These are phyloP conservation scores for Halocynthia aurantium DNA, from an alignment of 23 tunicate species.

Conservation along the genomic window DNA sequence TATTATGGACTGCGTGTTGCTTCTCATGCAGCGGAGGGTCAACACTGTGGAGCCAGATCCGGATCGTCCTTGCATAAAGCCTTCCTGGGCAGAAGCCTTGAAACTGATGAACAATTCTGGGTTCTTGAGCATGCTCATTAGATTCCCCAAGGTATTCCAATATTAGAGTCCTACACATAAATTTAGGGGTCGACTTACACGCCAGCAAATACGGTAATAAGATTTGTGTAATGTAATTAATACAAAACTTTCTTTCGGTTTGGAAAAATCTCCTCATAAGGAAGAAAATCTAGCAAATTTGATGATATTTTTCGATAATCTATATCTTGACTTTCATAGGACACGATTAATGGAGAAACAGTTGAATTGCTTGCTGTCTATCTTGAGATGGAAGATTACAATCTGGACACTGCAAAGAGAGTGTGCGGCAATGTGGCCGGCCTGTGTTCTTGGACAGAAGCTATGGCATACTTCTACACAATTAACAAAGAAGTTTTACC, in stretches of 20 bases:
- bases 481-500: conserved; percentile 83
- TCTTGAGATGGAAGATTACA: conserved; percentile 78
- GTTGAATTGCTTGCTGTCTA: conserved; percentile 53
- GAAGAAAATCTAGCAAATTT: too few species aligned
- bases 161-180: too few species aligned
- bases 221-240: too few species aligned
- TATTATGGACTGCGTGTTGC: conserved; percentile 65
- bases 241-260: too few species aligned
- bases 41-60: conserved; percentile 63
- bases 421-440: conserved; percentile 83
- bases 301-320: neutral
- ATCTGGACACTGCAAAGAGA: conserved; percentile 72
- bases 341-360: conserved; percentile 72
- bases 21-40: conserved; percentile 52
- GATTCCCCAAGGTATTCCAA: conserved; percentile 47
- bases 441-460: conserved; percentile 76
- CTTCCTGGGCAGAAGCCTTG: conserved; percentile 66
- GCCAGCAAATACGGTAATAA: neutral
- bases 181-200: too few species aligned
- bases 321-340: conserved; percentile 11
- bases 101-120: conserved; percentile 73
- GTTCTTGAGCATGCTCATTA: conserved; percentile 62
- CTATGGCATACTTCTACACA: conserved; percentile 66
- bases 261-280: too few species aligned
- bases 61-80: conserved; percentile 56